Base-by-base conservation (phyloP, 2,888 invertebrate species). In the Agapostemon virescens region DNA sequence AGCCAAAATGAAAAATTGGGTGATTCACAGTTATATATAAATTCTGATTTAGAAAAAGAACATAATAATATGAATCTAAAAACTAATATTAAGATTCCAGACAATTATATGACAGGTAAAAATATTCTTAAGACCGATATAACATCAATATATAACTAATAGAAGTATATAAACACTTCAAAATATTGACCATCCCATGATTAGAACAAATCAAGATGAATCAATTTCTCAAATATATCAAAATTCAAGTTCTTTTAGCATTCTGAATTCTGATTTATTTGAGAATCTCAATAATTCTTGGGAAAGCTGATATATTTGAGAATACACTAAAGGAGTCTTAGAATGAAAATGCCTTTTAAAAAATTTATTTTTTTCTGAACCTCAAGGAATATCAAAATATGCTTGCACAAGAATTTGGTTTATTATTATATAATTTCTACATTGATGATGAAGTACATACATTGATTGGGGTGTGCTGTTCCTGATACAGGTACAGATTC, bases 61-160 rank as follows among this genome's bases (percentile, higher is more conserved):
- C 87, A 88, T 5, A 85, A 81, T 78, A 88, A 87, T 30, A 77
- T 78, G 45, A 84, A 84, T 84, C 61, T 83, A 68, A 90, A 89
- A 77, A 84, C 72, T 69, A 88, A 83, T 45, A 77, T 88, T 6
- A 91, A 91, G 76, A 90, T 92, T 77, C 91, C 92, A 4, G 92
- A 92, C 38, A 92, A 92, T 86, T 92, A 92, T 77, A 92, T 92
- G 91, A 91, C 91, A 68, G 92, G 92, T 92, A 81, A 79, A 79
- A 55, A 75, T 61, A 63, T 55, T 26, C 7, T 0, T 55, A 55
- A 6, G 15, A 55, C 26, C 4, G 15, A 15, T 55, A 15, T 55
- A 52, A 55, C 5, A 55, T 26, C 55, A 15, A 55, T 36, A 6
- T 17, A 45, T 40, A 42, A 42, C 49, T 40, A 63, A 15, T 72